Conservation (phyloP, 2,113 vertebrate genomes). For the Leucopsar rothschildi region DNA sequence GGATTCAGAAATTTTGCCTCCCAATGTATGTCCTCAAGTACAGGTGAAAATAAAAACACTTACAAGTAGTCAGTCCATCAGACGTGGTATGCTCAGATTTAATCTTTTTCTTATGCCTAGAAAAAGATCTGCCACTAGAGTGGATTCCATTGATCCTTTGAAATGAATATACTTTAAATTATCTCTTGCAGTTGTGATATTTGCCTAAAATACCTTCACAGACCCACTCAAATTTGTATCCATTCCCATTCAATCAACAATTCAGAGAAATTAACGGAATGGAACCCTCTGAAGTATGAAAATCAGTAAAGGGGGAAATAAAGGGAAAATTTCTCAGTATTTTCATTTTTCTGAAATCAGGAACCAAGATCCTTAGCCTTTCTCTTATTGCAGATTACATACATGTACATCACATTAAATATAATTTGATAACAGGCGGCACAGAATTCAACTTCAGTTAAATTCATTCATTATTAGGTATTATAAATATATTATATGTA, state of each 20-base stretch:
- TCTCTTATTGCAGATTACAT: not conserved
- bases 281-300: not conserved
- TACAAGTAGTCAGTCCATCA: not conserved
- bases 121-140: not conserved
- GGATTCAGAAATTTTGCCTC: not conserved
- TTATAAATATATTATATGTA: not conserved
- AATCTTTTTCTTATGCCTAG: not conserved
- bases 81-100: not conserved
- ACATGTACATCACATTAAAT: not conserved
- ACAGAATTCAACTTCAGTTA: not conserved
- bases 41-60: not conserved
- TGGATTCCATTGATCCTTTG: not conserved
- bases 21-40: accelerated
- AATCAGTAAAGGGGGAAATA: not conserved
- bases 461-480: not conserved
- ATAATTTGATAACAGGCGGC: not conserved
- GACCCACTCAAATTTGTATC: not conserved
- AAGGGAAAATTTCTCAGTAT: not conserved
- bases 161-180: not conserved
- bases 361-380: not conserved
- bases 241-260: not conserved
- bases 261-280: not conserved
- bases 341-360: not conserved
- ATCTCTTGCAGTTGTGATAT: not conserved
- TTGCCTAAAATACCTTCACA: not conserved